A percentile compares a stretch with the other conserved stretches of the same genome.
Conservation (phyloP, 2,113 vertebrate species). For the Psephotus haematonotus region DNA sequence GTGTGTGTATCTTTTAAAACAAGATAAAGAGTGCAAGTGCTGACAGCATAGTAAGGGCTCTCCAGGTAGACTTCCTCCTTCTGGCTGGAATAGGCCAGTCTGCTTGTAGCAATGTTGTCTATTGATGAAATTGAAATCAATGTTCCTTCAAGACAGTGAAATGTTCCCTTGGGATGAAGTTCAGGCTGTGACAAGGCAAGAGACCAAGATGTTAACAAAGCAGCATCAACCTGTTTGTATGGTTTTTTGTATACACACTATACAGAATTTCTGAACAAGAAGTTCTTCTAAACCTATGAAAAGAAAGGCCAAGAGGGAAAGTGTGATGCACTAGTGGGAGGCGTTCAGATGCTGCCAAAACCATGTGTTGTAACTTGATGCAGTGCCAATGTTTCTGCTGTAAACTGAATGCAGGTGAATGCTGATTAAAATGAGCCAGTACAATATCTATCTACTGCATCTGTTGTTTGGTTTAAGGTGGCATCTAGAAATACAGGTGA, state of each 20-base stretch:
- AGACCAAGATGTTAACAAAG: slow-evolving; percentile 11
- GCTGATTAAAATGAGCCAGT: neutral
- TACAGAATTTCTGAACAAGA: slow-evolving; percentile 30
- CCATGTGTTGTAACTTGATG: neutral
- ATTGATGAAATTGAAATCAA: neutral
- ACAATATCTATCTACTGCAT: neutral
- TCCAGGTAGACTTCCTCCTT: neutral
- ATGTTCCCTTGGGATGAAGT: neutral
- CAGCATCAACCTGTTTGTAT: slow-evolving; percentile 12
- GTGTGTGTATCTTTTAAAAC: neutral
- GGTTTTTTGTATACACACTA: neutral
- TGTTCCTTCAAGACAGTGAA: neutral
- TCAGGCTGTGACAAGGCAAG: neutral
- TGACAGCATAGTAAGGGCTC: neutral
- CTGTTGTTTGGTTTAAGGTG: neutral
- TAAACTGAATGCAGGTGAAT: slow-evolving; percentile 34
- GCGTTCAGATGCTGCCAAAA: slow-evolving; percentile 14
- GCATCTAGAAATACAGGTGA: neutral
- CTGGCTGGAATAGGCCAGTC: neutral
- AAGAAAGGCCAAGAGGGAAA: slow-evolving; percentile 24
- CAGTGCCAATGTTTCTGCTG: neutral
- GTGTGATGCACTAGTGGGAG: neutral
- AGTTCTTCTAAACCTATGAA: slow-evolving; percentile 14
- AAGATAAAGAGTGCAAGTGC: neutral
- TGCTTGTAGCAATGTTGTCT: neutral